Evolutionary conservation across 2,797 vertebrate genomes (phyloP), one percentile per base, ranked within the genome.

Genomic region (Myripristis murdjan): DNA sequence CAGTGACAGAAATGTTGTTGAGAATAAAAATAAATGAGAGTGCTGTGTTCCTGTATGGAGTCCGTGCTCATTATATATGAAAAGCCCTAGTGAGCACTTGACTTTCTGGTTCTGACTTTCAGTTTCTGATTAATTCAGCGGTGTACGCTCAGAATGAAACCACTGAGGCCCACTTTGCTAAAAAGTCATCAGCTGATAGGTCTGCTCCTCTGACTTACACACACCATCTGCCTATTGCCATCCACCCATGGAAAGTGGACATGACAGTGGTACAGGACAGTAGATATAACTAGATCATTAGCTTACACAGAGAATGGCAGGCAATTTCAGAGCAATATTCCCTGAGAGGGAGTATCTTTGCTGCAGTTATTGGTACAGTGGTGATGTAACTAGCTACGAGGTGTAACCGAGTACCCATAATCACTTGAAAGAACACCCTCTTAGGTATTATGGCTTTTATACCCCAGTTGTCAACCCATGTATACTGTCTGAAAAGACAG

Each of bases 361-460:
- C 60, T 44, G 33, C 48, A 47, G 47, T 64, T 69, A 7, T 43
- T 43, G 41, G 41, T 15, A 7, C 41, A 15, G 28, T 46, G 33
- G 48, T 58, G 39, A 7, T 52, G 44, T 9, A 33, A 3, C 58
- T 8, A 7, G 35, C 46, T 52, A 62, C 4, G 4, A 43, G 41
- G 14, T 43, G 15, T 3, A 43, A 15, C 41, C 43, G 47, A 56
- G 48, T 33, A 2, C 48, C 61, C 41, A 16, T 64, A 37, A 78
- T 55, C 53, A 48, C 62, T 44, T 48, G 22, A 57, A 41, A 57
- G 41, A 73, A 55, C 51, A 56, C 46, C 41, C 69, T 65, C 47
- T n/a, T 61, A 53, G 44, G 49, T 0, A 24, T 61, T 35, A 15
- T 18, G 22, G 22, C 22, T 15, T 22, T 56, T 18, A 26, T 24